A percentile compares a stretch with the other conserved stretches of the same genome.
Conservation (phyloP, 2,797 vertebrate genomes). For the Pelochelys cantorii region DNA sequence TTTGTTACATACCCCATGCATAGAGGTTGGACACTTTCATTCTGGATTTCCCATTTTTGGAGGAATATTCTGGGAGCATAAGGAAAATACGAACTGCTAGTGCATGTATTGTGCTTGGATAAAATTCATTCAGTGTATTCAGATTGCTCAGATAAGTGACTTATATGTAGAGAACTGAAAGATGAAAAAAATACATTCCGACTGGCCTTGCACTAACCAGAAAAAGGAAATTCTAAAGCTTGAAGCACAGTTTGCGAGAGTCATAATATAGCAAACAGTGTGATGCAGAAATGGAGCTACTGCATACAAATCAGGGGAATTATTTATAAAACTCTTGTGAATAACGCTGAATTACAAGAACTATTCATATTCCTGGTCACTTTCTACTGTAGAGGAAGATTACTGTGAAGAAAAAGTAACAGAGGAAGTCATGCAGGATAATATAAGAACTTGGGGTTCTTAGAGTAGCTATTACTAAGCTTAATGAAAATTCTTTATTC, state of each 20-base stretch:
- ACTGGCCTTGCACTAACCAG: background rate
- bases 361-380: conserved; percentile 10
- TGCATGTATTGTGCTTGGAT: background rate
- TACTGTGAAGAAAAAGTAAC: conserved; percentile 19
- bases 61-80: background rate
- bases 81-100: background rate
- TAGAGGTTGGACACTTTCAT: background rate
- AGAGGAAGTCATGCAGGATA: background rate
- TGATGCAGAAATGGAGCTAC: background rate
- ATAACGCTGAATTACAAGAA: background rate
- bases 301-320: conserved; percentile 10
- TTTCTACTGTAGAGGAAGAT: background rate
- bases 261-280: conserved; percentile 12
- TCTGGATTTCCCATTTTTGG: background rate
- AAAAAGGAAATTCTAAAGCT: conserved; percentile 6
- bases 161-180: background rate
- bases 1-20: background rate
- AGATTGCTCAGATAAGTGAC: conserved; percentile 29
- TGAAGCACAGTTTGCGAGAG: background rate
- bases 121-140: background rate
- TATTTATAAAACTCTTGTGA: background rate
- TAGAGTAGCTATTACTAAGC: background rate
- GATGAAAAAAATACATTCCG: background rate
- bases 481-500: background rate
- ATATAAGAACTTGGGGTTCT: background rate